Base-by-base conservation (phyloP, 2,113 vertebrate species). In the Sebastes schlegelii region DNA sequence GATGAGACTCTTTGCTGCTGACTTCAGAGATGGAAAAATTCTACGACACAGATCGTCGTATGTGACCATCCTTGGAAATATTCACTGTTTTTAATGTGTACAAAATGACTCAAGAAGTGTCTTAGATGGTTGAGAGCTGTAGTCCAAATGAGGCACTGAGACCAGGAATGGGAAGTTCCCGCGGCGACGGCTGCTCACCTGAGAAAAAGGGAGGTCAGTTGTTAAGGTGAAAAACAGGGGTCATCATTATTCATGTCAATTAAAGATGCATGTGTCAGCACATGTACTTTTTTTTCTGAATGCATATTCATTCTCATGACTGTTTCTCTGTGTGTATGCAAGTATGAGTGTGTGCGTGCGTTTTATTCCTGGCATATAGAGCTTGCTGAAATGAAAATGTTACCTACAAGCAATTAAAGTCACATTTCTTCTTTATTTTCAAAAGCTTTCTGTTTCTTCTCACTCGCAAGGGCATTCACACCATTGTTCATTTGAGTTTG, bases 321-420 rank as follows among this genome's bases (percentile, higher is more conserved):
- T 81, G 54, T 90, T 77, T 82, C 66, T 84, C 70, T 71, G 58
- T 87, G 68, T 74, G 88, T 67, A 45, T 64, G 82, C 3, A 34
- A 45, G 78, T 60, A 8, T 76, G 82, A 34, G 67, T 79, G 77
- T 42, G 34, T 42, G 61, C 9, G 60, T 40, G 61, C 17, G 10
- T 76, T 63, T 54, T n/a, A 68, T 78, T 79, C 74, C 68, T 87
- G 79, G 75, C 75, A 77, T 85, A 78, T 85, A 48, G 69, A 73
- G 82, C 85, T 89, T 80, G 79, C 83, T 91, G 70, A 89, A 74
- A 74, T 82, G 69, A 90, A 83, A 77, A 55, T 91, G 74, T 87
- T 88, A 87, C 78, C 65, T 83, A 69, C 79, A 83, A 91, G 84
- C 90, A 89, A 93, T 93, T 93, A 91, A 94, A 94, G 80, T 76